Base-by-base conservation (phyloP, 2,888 invertebrate genomes). In the Mythimna albipuncta region DNA sequence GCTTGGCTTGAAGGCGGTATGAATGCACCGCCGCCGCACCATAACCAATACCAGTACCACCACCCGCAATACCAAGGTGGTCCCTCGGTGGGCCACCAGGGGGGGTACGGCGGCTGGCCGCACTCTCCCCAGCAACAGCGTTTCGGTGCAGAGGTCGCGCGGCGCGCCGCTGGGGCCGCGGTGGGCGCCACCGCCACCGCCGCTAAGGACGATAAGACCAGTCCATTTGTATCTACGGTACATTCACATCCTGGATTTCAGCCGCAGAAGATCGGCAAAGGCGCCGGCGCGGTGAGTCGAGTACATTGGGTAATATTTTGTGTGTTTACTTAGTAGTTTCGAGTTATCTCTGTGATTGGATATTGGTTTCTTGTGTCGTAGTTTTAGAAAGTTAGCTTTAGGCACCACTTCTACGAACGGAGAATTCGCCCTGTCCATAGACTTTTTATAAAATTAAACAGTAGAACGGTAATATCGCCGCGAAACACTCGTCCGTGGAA, bases 221-320 rank as follows among this genome's bases (percentile, higher is more conserved):
- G 98, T 92, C 99, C 99, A 32, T 99, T 99, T 94, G 96, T 98
- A 64, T 97, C 98, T 78, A 98, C 98, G 66, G 97, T 98, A 82
- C 99, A 99, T 96, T 98, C 99, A 59, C 99, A 99, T 96, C 98
- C 99, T 55, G 98, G 98, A 74, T 99, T 99, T 94, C 98, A 98
- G 84, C 99, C 99, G 16, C 99, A 99, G 93, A 99, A 99, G 97
- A 97, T 98, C 82, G 99, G 99, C 66, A 99, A 99, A 92, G 97
- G 97, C 2, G 94, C 96, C 70, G 92, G 95, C 73, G 95, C 93
- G 89, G 97, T 97, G 87, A 96, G 96, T 94, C 84, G 82, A 75
- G 78, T 78, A 71, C 41, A 77, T 73, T 69, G 69, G 85, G 85
- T 85, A 85, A 85, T 85, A 85, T 84, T 73, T 85, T 83, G 61